Evolutionary conservation across 1,140 invertebrate genomes (phyloP), one percentile per base, ranked within the genome.

Genomic region (Pygmarrhopalites habei): DNA sequence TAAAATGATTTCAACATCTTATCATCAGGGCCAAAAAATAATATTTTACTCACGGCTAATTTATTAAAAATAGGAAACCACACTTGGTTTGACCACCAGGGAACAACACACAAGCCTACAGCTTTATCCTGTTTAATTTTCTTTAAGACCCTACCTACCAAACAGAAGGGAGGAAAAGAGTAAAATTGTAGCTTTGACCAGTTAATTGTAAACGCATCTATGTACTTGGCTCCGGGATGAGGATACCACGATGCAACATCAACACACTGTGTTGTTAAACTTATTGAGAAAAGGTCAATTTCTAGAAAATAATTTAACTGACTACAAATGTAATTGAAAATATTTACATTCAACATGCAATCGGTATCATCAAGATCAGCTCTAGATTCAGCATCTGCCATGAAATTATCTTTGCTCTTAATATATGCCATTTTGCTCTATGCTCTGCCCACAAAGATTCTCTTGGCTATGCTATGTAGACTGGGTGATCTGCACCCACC

Each of bases 111-210:
- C 14, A 61, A 41, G 19, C 29, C 49, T 14, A n/a, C 25, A 1
- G 47, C 30, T 7, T n/a, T 39, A 5, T 61, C 59, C 14, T 41
- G n/a, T 35, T 28, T 10, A 17, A 61, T 53, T 19, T 61, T 61
- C 29, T 21, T 29, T 1, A 61, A n/a, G 23, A 23, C 19, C 43
- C 32, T 53, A 4, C 2, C n/a, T 2, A 61, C 7, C 26, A 61
- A 35, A 26, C 25, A 26, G 26, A 61, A 61, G 1, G 59, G 59
- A 15, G 59, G 59, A n/a, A 61, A 61, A 19, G 32, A 21, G 15
- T 61, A 61, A n/a, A 41, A 35, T 0, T 52, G 53, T 43, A 35
- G 30, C 26, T 41, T 41, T 5, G 55, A 7, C 59, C 59, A 61
- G 1, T 12, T 21, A 1, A 52, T 23, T 4, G 59, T 61, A 32